Percentiles rank a stretch among this genome's conserved stretches.
Conservation (phyloP, 1,140 invertebrate species). For the Aphis craccivora region DNA sequence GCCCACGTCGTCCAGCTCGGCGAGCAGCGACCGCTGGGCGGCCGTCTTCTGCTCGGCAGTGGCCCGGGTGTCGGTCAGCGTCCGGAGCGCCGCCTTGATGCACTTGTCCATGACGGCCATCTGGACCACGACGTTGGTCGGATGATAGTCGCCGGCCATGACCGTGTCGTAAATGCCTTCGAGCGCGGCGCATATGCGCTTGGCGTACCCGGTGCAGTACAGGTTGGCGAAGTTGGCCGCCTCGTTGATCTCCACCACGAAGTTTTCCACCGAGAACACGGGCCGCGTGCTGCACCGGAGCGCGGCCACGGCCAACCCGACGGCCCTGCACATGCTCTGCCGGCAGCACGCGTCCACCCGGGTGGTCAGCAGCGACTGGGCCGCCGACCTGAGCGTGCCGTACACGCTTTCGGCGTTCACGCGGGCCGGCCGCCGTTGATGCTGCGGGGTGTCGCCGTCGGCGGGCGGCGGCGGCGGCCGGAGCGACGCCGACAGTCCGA, state of each 20-base stretch:
- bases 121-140: conserved; percentile 36
- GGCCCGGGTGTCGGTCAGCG: conserved; percentile 8
- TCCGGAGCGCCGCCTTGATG: conserved; percentile 33
- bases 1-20: conserved; percentile 23
- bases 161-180: conserved; percentile 40
- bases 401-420: conserved; percentile 31
- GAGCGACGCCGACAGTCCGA: neutral
- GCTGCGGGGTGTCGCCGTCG: too few species aligned
- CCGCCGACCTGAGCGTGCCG: conserved; percentile 39
- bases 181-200: conserved; percentile 48
- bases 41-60: conserved; percentile 16
- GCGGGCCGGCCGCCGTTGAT: neutral
- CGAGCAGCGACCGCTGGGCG: conserved; percentile 29
- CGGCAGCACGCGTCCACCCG: conserved; percentile 50
- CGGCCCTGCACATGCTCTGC: conserved; percentile 41
- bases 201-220: conserved; percentile 47
- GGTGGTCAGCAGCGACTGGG: conserved; percentile 21
- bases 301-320: conserved; percentile 30
- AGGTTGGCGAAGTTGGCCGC: conserved; percentile 54
- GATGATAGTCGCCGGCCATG: conserved; percentile 45
- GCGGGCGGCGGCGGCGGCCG: neutral
- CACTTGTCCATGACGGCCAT: conserved; percentile 54
- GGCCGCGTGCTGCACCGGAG: conserved; percentile 40
- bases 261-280: conserved; percentile 51
- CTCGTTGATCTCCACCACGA: conserved; percentile 44